Base-by-base conservation (phyloP, 2,113 vertebrate species). In the Neotragus moschatus region DNA sequence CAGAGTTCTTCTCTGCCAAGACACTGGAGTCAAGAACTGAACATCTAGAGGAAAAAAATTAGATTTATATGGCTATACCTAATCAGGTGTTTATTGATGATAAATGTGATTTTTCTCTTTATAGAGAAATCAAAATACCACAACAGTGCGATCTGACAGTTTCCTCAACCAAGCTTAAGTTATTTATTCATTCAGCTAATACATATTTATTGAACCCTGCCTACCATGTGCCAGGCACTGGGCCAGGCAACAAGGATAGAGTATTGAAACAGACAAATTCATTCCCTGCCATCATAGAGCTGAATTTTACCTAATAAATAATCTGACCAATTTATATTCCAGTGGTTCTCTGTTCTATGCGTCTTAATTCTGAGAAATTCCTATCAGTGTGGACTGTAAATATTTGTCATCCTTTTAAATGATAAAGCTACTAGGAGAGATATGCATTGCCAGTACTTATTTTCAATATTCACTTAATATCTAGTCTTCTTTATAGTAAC, bases 261-360 rank as follows among this genome's bases (percentile, higher is more conserved):
- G 4, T 28, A 93, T 6, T 88, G 7, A 73, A 87, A 77, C 82
- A 36, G 6, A 70, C 49, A 82, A n/a, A 47, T 97, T 87, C 53
- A 56, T 80, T 90, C 14, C 53, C 23, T 66, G 5, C 13, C 33
- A 84, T 43, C 14, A 81, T 4, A 90, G 53, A 85, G 53, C 33
- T 93, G 89, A 96, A 84, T 88, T 94, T 86, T 75, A 88, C 16
- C 60, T 90, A 96, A 92, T 80, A 16, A 92, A 94, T 51, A 90
- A 90, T 55, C 47, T 66, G 7, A 84, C 61, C 90, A 95, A 85
- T 96, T 87, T 94, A 66, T 86, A 70, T 80, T 56, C 49, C 16
- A 51, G 28, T 84, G 33, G 9, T 33, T 60, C 23, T 53, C 1
- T 66, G 12, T 92, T 75, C 30, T 88, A 12, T 4, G 1, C 61